Evolutionary conservation across 2,888 invertebrate species (phyloP).

Genomic region (Julus scanicus): DNA sequence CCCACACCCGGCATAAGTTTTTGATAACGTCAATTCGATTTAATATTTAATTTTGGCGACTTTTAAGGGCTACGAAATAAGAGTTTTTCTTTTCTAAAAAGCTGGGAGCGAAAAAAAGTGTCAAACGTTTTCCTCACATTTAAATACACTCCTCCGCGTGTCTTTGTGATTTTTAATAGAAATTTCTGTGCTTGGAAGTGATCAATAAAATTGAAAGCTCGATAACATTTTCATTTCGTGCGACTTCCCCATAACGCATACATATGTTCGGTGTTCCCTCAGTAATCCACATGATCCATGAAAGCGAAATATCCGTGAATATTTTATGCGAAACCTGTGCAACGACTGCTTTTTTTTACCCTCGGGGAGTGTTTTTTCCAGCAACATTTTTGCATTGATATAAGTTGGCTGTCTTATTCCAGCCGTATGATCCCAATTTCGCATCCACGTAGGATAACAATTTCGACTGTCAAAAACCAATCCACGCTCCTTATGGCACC

Average conservation of each 20-base stretch:
- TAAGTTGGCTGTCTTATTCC: slow-evolving; percentile 10
- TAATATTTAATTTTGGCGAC: slow-evolving; percentile 25
- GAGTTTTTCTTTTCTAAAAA: not conserved
- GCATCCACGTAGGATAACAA: slow-evolving; percentile 14
- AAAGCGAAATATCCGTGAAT: slow-evolving; percentile 31
- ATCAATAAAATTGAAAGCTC: slow-evolving; percentile 40
- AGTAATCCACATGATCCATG: not conserved
- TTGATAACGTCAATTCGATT: not conserved
- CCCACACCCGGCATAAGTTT: not conserved
- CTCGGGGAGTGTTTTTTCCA: slow-evolving; percentile 12
- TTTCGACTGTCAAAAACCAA: slow-evolving; percentile 40
- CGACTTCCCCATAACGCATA: not conserved
- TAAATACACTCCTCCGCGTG: slow-evolving; percentile 3
- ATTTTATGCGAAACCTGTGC: slow-evolving; percentile 1
- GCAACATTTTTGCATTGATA: slow-evolving; percentile 31
- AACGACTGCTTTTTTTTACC: not conserved
- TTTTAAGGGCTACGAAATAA: not conserved
- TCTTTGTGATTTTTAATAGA: slow-evolving; percentile 37
- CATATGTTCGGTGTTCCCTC: not conserved
- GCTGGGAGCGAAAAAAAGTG: not conserved
- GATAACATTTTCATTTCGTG: slow-evolving; percentile 25
- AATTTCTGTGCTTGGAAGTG: slow-evolving; percentile 25
- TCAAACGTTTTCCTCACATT: slow-evolving; percentile 34
- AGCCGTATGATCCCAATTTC: slow-evolving; percentile 35
- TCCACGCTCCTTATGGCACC: slow-evolving; percentile 6